Evolutionary conservation across 2,888 invertebrate species (phyloP).

Genomic region (Vandiemenella viatica): DNA sequence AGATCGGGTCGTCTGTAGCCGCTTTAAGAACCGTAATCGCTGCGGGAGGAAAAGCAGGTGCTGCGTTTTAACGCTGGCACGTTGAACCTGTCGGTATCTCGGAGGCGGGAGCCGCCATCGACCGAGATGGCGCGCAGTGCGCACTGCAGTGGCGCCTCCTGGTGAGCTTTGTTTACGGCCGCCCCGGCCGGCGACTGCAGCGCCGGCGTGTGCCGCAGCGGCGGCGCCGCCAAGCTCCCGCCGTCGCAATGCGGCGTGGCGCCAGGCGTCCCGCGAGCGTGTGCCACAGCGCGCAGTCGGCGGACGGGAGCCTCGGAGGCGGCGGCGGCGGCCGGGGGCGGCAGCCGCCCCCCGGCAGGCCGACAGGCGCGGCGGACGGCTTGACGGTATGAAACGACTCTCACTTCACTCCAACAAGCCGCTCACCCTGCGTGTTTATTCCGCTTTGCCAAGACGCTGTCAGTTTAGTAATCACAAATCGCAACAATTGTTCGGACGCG

Average conservation of each 20-base stretch:
- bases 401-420: neutral
- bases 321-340: neutral
- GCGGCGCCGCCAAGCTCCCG: neutral
- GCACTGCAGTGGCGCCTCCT: too few relatives aligned
- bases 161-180: too few relatives aligned
- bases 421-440: neutral
- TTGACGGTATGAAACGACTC: neutral
- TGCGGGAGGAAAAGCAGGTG: too few relatives aligned
- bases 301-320: neutral
- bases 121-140: too few relatives aligned
- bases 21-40: too few relatives aligned
- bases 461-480: neutral
- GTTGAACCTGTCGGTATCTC: too few relatives aligned
- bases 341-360: neutral
- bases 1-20: too few relatives aligned
- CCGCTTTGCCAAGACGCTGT: too few relatives aligned
- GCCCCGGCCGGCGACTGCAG: neutral
- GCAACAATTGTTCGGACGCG: neutral
- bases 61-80: too few relatives aligned
- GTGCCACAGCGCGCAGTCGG: neutral
- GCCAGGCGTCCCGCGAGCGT: too few relatives aligned
- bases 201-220: neutral
- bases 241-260: neutral
- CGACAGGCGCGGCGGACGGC: neutral
- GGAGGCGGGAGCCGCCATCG: too few relatives aligned